Percentiles rank a stretch among this genome's conserved stretches.
Evolutionary conservation across 2,113 vertebrate genomes (phyloP).

Genomic region (Istiophorus platypterus): DNA sequence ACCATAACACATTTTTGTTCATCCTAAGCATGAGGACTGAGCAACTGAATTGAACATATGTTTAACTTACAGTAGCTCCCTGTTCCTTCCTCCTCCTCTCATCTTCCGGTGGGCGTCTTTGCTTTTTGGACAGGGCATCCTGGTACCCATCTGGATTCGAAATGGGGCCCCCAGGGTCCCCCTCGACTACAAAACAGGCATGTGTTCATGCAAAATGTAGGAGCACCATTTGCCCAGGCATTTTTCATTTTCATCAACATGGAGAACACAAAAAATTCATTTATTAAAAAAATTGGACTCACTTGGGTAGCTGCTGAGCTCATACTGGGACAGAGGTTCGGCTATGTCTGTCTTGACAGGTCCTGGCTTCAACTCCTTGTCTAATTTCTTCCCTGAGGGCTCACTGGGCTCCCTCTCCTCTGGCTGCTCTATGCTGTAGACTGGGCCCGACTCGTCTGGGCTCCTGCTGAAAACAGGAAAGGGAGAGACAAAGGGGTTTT

Average conservation of each 20-base stretch:
- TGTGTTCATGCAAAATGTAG: constrained; percentile 14
- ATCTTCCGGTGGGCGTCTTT: constrained; percentile 94
- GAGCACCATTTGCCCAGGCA: not conserved
- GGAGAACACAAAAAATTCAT: not conserved
- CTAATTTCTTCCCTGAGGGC: constrained; percentile 85
- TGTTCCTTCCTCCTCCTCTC: constrained; percentile 96
- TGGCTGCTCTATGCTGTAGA: constrained; percentile 88
- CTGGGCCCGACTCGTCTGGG: constrained; percentile 87
- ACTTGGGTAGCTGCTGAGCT: constrained; percentile 92
- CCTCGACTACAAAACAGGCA: constrained; percentile 81
- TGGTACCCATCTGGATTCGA: constrained; percentile 89
- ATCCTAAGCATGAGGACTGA: not conserved
- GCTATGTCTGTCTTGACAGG: constrained; percentile 86
- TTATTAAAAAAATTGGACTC: constrained; percentile 69
- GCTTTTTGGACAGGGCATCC: constrained; percentile 94
- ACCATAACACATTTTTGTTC: not conserved
- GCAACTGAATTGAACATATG: not conserved
- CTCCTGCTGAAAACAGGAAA: constrained; percentile 74
- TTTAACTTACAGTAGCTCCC: constrained; percentile 83
- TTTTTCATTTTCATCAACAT: not conserved
- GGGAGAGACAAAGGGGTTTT: not conserved
- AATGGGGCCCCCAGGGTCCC: constrained; percentile 81
- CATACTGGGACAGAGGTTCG: constrained; percentile 90
- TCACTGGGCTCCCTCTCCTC: constrained; percentile 82
- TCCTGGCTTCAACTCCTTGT: constrained; percentile 87